Evolutionary conservation across 2,113 vertebrate genomes (phyloP), one percentile per base, ranked within the genome.

Genomic region (Nematolebias whitei): DNA sequence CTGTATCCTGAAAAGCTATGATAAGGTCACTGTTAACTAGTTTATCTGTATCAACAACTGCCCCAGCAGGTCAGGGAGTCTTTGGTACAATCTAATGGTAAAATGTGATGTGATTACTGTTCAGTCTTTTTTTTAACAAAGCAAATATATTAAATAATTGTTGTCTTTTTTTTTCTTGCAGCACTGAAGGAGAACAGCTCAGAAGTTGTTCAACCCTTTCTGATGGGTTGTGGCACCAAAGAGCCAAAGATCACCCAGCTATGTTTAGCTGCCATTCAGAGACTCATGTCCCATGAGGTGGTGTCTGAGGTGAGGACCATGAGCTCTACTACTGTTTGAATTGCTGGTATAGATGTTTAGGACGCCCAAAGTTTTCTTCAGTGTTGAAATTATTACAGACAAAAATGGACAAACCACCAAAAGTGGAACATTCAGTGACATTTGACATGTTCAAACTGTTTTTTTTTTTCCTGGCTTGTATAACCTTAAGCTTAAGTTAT

Each of bases 221-320:
- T 99, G 64, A 99, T 99, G 96, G 98, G 97, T 47, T 99, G 98
- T 87, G 98, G 98, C 85, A 99, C 98, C 84, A 99, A 99, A 90
- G 97, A 99, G 88, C 98, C 95, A 76, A 99, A 98, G 92, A 98
- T 99, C 85, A 98, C 98, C 82, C 98, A 98, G 78, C 91, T 99
- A 2, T 99, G 97, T 88, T 90, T 99, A 79, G 95, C 98, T 39
- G 96, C 98, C 79, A 96, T 99, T 88, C 98, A 99, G 90, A 95
- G 98, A 76, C 96, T 99, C 68, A 98, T 99, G 96, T 96, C 97
- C 64, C 97, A 99, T 56, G 97, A 99, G 91, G 96, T 99, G 41
- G 98, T 99, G 49, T 99, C 97, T 71, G 98, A 99, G 97, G 97
- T 99, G 93, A 90, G 86, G 23, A 58, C 59, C 20, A 0, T 12